Evolutionary conservation across 2,888 invertebrate species (phyloP).

Genomic region (Cartodere bifasciata): DNA sequence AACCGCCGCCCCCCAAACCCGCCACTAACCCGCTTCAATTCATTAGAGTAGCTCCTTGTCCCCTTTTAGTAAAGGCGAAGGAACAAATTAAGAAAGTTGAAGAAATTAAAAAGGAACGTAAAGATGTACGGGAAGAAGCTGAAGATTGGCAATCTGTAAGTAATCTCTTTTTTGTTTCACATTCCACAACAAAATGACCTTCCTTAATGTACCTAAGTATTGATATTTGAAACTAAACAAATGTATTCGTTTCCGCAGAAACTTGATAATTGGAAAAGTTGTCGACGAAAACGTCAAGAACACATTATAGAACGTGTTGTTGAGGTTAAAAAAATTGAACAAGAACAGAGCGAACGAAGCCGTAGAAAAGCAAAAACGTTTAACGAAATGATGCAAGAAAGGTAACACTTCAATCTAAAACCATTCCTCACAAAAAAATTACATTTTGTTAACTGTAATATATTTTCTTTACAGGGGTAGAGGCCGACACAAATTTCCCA

Average conservation of each 20-base stretch:
- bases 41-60: conserved; percentile 78
- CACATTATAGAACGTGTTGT: conserved; percentile 83
- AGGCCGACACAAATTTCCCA: conserved; percentile 45
- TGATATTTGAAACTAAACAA: conserved; percentile 9
- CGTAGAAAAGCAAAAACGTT: conserved; percentile 82
- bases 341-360: conserved; percentile 51
- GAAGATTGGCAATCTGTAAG: conserved; percentile 85
- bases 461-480: conserved; percentile 33
- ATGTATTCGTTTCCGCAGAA: conserved; percentile 45
- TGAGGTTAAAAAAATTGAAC: conserved; percentile 75
- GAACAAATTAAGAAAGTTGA: conserved; percentile 76
- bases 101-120: conserved; percentile 71
- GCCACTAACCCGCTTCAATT: conserved; percentile 81
- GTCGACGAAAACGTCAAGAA: conserved; percentile 82
- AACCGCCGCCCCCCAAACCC: conserved; percentile 68
- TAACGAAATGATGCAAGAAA: conserved; percentile 87
- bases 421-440: too few relatives aligned
- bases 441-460: too few relatives aligned
- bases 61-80: conserved; percentile 71
- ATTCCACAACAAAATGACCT: neutral
- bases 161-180: conserved; percentile 8
- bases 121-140: conserved; percentile 67
- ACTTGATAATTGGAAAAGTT: conserved; percentile 88
- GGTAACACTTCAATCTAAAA: too few relatives aligned
- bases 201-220: neutral